Evolutionary conservation across 2,113 vertebrate species (phyloP).

Genomic region (Chascanopsetta lugubris): DNA sequence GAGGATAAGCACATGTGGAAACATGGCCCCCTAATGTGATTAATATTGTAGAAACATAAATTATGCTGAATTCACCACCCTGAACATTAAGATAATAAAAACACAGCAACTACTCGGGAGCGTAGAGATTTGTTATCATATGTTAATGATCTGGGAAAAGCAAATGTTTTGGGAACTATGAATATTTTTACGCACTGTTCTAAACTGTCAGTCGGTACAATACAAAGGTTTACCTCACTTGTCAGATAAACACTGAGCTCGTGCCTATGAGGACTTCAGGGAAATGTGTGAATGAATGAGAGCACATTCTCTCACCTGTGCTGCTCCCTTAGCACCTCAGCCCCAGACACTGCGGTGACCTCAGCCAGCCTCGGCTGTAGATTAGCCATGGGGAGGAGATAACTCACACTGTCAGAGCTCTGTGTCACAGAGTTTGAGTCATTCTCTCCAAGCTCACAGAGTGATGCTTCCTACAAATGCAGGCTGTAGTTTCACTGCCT

Average conservation of each 20-base stretch:
- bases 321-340: conserved; percentile 32
- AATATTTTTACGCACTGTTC: background rate
- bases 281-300: conserved; percentile 46
- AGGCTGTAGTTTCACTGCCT: background rate
- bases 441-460: conserved; percentile 25
- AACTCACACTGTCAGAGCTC: conserved; percentile 55
- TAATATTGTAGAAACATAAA: conserved; percentile 29
- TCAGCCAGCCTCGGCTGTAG: conserved; percentile 33
- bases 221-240: background rate
- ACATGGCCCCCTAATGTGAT: conserved; percentile 25
- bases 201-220: background rate
- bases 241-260: conserved; percentile 6
- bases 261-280: conserved; percentile 7
- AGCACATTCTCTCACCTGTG: conserved; percentile 41
- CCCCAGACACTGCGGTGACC: conserved; percentile 53
- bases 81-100: conserved; percentile 11
- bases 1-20: conserved; percentile 17
- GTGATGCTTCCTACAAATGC: conserved; percentile 15
- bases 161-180: background rate
- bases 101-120: background rate
- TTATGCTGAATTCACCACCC: conserved; percentile 1
- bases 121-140: background rate
- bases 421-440: conserved; percentile 48
- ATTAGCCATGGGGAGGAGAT: conserved; percentile 48
- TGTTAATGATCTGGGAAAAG: background rate